Base-by-base conservation (phyloP, 1,140 invertebrate genomes). In the Drosophila kepulauana region DNA sequence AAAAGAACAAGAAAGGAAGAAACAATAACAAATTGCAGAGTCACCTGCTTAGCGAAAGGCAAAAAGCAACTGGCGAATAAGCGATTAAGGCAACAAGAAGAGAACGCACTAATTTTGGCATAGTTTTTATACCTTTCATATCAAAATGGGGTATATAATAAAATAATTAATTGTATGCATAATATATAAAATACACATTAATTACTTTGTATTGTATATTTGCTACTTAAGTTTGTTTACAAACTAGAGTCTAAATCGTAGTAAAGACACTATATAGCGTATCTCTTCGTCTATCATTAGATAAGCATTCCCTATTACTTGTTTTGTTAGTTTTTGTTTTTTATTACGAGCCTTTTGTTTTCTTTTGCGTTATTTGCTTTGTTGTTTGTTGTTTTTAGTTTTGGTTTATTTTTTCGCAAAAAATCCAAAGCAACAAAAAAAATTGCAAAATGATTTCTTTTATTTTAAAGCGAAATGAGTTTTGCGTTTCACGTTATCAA, bases 21-120 rank as follows among this genome's bases (percentile, higher is more conserved):
- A 79, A 75, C 59, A 79, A 76, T 62, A 81, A 57, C 41, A 45
- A 41, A 54, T 15, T 48, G 52, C 28, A 62, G 51, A 51, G 51
- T 70, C 77, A 84, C 82, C 58, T 78, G 80, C 58, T 45, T 48
- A 61, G 57, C 51, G 43, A 49, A 69, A 59, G 30, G 16, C 48
- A 38, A 68, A 56, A 62, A 51, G 30, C 35, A 54, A 54, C 49
- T 49, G 46, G 15, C 8, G 15, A 51, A 61, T n/a, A 30, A 35
- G 30, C 59, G 30, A 28, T 41, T 5, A 63, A 63, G 54, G 48
- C 48, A 58, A 28, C 49, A 75, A 48, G 41, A 66, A 76, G 49
- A 51, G 45, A 57, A 38, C 41, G 59, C 61, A 70, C 46, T 70
- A 66, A 76, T 68, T 70, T 79, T 73, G 61, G 66, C 64, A 56